phyloP scores from a whole-genome alignment of 2,113 vertebrate genomes.

The Pao palembangensis region DNA sequence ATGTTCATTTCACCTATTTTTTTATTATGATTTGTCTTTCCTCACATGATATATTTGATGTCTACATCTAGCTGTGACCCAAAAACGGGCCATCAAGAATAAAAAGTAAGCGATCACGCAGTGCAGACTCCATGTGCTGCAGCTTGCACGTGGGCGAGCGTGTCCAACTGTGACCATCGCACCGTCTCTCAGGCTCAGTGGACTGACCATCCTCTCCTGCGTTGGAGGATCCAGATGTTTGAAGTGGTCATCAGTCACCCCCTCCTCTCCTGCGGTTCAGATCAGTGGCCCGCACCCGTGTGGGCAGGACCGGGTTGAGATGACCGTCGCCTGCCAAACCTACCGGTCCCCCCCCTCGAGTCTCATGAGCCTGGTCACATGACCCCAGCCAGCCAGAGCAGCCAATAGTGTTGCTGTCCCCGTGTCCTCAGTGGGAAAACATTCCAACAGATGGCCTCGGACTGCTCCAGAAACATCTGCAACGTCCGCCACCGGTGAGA shows the following conservation, averaged over 20 bases:
- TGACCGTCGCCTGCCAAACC: slow-evolving; percentile 54
- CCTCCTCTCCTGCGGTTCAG: slow-evolving; percentile 39
- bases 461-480: slow-evolving; percentile 69
- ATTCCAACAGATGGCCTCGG: slow-evolving; percentile 72
- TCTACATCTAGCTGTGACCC: too few species aligned
- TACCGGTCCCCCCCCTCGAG: slow-evolving; percentile 27
- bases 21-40: too few species aligned
- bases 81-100: not conserved
- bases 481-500: slow-evolving; percentile 64
- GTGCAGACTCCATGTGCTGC: slow-evolving; percentile 12
- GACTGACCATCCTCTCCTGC: slow-evolving; percentile 22
- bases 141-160: slow-evolving; percentile 14
- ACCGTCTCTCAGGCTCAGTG: slow-evolving; percentile 21
- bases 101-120: not conserved
- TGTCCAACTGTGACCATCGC: slow-evolving; percentile 38
- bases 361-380: slow-evolving; percentile 66
- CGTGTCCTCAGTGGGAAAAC: slow-evolving; percentile 70
- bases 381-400: slow-evolving; percentile 55
- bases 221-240: slow-evolving; percentile 55
- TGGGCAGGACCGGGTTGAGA: slow-evolving; percentile 47
- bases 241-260: slow-evolving; percentile 57
- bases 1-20: too few species aligned
- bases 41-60: too few species aligned
- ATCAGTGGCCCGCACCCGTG: slow-evolving; percentile 41
- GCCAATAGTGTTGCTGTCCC: slow-evolving; percentile 52